Evolutionary conservation across 1,140 invertebrate species (phyloP), one percentile per base, ranked within the genome.

Genomic region (Trichoplusia ni): DNA sequence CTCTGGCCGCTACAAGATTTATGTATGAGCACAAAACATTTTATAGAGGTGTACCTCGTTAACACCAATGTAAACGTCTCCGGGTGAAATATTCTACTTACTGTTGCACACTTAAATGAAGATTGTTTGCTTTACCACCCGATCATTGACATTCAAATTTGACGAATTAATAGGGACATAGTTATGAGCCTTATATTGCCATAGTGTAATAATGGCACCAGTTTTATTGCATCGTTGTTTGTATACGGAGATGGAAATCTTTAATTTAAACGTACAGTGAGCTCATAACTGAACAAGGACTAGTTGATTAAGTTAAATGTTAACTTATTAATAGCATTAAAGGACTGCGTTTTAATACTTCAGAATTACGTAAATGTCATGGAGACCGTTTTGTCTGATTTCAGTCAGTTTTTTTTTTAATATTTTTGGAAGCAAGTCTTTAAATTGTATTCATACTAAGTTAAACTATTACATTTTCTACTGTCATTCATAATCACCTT

Each of bases 11-110:
- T 63, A 35, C 14, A 74, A 86, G 86, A 89, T 87, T 87, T 89
- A 87, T 87, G 76, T 81, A 46, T 64, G 61, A 62, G 73, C 66
- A 84, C 84, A 82, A 87, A 79, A 82, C 70, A 19, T 85, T 89
- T 89, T 89, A 89, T 86, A 69, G 79, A 54, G 69, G 76, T 66
- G 69, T 66, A 58, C 47, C 76, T 89, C 84, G 84, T 87, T 87
- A 87, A 86, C 86, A 84, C 86, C 75, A 71, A 71, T 83, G 83
- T 89, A 82, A 85, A 84, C 64, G 82, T 84, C 78, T 37, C 29
- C 51, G 47, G 46, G 70, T 86, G 78, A 84, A 85, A 86, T 86
- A 85, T 87, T n/a, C 67, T 51, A 44, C 35, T 58, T 58, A 44
- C 33, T 56, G 47, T 76, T 11, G 21, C 13, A 4, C 18, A 38